Evolutionary conservation across 1,140 invertebrate species (phyloP).

Genomic region (Thaumetopoea pityocampa): DNA sequence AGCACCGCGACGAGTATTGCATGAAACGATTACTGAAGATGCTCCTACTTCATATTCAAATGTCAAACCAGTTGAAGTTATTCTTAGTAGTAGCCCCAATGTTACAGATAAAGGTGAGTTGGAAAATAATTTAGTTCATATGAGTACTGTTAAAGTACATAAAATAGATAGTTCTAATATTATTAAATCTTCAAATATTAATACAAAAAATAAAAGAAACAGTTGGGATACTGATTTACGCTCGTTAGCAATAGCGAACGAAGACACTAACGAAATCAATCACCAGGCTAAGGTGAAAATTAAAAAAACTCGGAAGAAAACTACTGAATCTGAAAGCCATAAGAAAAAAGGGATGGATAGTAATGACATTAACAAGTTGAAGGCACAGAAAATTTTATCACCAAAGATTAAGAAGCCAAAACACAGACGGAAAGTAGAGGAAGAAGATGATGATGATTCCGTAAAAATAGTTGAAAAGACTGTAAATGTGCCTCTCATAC

Average conservation of each 20-base stretch:
- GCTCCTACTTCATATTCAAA: conserved; percentile 16
- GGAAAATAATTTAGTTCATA: conserved; percentile 15
- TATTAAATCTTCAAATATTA: conserved; percentile 1
- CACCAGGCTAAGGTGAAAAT: background rate
- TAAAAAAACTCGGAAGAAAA: conserved; percentile 27
- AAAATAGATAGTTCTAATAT: conserved; percentile 5
- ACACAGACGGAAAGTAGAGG: conserved; percentile 26
- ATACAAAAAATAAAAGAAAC: conserved; percentile 28
- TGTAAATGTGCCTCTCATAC: conserved; percentile 25
- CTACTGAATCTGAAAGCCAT: conserved; percentile 5
- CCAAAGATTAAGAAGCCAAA: conserved; percentile 33
- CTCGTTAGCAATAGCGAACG: conserved; percentile 25
- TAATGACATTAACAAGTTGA: conserved; percentile 5
- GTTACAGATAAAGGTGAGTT: conserved; percentile 8
- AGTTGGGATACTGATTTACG: conserved; percentile 63
- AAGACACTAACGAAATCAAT: conserved; percentile 7
- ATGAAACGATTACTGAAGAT: conserved; percentile 45
- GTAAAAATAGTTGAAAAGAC: conserved; percentile 7
- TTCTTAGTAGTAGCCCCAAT: conserved; percentile 22
- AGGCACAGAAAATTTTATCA: conserved; percentile 18
- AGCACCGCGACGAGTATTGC: conserved; percentile 56
- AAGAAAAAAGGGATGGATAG: conserved; percentile 17
- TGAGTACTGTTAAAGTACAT: conserved; percentile 7
- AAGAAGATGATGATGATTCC: conserved; percentile 16
- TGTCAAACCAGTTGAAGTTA: conserved; percentile 20